Percentiles rank a stretch among this genome's conserved stretches.
These are phyloP conservation scores for Etheostoma nigrum DNA, from an alignment of 2,797 vertebrate genomes.

Conservation along the genomic window DNA sequence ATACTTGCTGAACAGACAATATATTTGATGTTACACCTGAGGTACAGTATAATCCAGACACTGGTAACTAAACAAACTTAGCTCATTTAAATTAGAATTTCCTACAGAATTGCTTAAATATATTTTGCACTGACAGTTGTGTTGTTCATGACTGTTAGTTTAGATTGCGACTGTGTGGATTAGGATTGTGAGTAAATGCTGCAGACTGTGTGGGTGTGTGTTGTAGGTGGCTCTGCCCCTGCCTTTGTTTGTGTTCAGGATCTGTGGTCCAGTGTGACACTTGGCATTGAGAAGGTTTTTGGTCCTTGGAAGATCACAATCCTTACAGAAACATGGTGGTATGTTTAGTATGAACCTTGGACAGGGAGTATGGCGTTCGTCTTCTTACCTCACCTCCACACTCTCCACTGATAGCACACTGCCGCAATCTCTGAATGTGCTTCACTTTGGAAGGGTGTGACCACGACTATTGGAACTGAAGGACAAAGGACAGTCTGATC, in stretches of 20 bases:
- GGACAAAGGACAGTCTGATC: constrained; percentile 44
- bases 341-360: constrained; percentile 72
- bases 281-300: constrained; percentile 21
- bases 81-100: constrained; percentile 12
- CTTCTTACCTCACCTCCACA: constrained; percentile 43
- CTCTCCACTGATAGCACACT: constrained; percentile 62
- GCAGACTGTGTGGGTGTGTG: constrained; percentile 66
- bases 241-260: constrained; percentile 67
- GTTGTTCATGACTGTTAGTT: background rate
- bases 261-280: constrained; percentile 17
- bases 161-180: constrained; percentile 20
- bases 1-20: background rate
- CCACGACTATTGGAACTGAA: constrained; percentile 40
- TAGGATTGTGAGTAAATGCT: constrained; percentile 22
- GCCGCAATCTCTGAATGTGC: constrained; percentile 49
- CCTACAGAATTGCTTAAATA: constrained; percentile 5
- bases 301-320: background rate
- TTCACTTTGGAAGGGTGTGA: constrained; percentile 55
- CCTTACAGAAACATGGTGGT: constrained; percentile 18
- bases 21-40: background rate
- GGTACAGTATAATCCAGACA: constrained; percentile 16
- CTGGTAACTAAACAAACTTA: constrained; percentile 18
- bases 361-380: constrained; percentile 35
- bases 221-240: constrained; percentile 51
- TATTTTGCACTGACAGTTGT: background rate